Evolutionary conservation across 1,140 invertebrate species (phyloP).

Genomic region (Cataglyphis hispanica): DNA sequence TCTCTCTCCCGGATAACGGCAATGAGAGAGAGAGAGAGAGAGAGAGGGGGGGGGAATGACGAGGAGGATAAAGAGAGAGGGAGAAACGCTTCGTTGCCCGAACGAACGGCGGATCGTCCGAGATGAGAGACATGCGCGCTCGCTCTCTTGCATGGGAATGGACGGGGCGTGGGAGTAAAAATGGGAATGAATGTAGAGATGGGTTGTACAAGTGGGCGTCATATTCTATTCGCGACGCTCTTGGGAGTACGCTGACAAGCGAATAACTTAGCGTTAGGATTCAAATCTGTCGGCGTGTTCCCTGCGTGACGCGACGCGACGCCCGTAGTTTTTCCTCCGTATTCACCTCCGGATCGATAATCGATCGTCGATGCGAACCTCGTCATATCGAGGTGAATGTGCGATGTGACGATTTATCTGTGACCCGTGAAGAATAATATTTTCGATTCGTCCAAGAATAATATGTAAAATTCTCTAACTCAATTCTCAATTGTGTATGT

Average conservation of each 20-base stretch:
- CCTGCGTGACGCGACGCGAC: constrained; percentile 21
- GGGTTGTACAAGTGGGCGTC: constrained; percentile 63
- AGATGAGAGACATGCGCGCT: constrained; percentile 58
- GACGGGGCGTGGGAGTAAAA: constrained; percentile 62
- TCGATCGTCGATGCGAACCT: constrained; percentile 27
- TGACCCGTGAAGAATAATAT: constrained; percentile 5
- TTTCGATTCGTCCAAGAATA: not conserved
- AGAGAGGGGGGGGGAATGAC: not conserved
- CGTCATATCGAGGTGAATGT: constrained; percentile 9
- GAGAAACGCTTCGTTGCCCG: not conserved
- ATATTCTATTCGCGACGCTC: constrained; percentile 62
- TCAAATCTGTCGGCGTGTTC: constrained; percentile 50
- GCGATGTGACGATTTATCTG: constrained; percentile 39
- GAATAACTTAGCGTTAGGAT: constrained; percentile 63
- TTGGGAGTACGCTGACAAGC: constrained; percentile 59
- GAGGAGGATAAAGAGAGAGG: not conserved
- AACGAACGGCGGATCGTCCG: constrained; percentile 43
- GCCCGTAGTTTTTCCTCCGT: constrained; percentile 7
- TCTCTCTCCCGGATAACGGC: not conserved
- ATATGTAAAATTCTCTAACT: constrained; percentile 17
- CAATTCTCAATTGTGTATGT: not conserved
- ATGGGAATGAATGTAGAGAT: constrained; percentile 64
- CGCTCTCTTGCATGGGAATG: constrained; percentile 59
- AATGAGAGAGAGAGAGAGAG: not conserved
- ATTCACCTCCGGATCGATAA: constrained; percentile 32